Conservation (phyloP, 2,113 vertebrate species). For the Dermatemys mawii region DNA sequence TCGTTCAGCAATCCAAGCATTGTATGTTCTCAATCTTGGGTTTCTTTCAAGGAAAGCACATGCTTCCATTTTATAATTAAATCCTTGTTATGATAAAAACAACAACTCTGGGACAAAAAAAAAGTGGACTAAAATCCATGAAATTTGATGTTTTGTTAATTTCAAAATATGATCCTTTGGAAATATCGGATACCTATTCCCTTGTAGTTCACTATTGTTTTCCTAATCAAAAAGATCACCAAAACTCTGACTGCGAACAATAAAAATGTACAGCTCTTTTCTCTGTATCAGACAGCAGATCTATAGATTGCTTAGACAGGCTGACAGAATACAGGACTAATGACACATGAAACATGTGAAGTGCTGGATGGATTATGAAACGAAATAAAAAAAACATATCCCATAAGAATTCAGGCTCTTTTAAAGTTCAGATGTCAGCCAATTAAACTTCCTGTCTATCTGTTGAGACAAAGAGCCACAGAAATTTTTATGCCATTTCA, state of each 20-base stretch:
- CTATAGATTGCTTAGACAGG: slow-evolving; percentile 34
- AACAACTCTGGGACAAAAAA: not conserved
- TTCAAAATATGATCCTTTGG: not conserved
- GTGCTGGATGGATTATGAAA: slow-evolving; percentile 47
- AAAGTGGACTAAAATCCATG: not conserved
- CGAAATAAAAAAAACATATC: slow-evolving; percentile 27
- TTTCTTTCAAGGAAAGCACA: not conserved
- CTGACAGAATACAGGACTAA: not conserved
- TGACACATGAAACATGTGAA: slow-evolving; percentile 8
- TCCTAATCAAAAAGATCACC: not conserved
- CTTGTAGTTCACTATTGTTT: not conserved
- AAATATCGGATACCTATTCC: not conserved
- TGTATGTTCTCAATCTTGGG: not conserved
- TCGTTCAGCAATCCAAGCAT: not conserved
- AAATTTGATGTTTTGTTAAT: not conserved
- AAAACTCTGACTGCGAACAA: slow-evolving; percentile 5
- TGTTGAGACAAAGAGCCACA: slow-evolving; percentile 66
- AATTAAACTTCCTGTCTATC: slow-evolving; percentile 62
- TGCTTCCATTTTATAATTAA: not conserved
- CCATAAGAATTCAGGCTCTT: slow-evolving; percentile 57
- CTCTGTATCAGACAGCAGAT: slow-evolving; percentile 25
- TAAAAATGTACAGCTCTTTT: slow-evolving; percentile 42
- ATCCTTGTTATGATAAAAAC: no score
- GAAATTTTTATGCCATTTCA: slow-evolving; percentile 61
- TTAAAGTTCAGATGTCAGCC: slow-evolving; percentile 66